Evolutionary conservation across 2,113 vertebrate species (phyloP), one percentile per base, ranked within the genome.

Genomic region (Rhinolophus ferrumequinum): DNA sequence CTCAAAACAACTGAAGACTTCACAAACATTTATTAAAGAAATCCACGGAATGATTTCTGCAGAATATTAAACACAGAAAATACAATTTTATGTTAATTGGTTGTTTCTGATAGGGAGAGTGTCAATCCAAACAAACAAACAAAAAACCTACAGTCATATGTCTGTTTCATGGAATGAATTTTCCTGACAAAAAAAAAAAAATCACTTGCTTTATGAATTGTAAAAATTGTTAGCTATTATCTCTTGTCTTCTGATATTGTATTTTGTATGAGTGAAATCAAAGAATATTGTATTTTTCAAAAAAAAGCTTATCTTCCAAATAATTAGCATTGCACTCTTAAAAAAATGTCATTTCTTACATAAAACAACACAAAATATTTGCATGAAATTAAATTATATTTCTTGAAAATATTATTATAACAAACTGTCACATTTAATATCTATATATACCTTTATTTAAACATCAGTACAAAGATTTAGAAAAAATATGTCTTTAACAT

Each of bases 181-280:
- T 88, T 95, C 93, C 84, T 47, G 70, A 64, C 26, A 28, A 76
- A 93, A 76, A 93, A 47, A 50, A 89, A 97, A 47, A 50, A 89
- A 94, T 26, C 1, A 38, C 3, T 75, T 97, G 21, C 8, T 80
- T 89, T 90, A 56, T 84, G 26, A 92, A 87, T 52, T 80, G 58
- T 79, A 62, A 28, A 21, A 6, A 58, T 5, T 72, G 6, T 80
- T 89, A 76, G 9, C 24, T 73, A 66, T 30, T 89, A 38, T 38
- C 11, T 60, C 15, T 95, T 77, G 72, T 54, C 9, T 94, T 95
- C 18, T 69, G 2, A 52, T 35, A 69, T 8, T 85, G 13, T 47
- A 82, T 67, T 94, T 64, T 88, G 5, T 89, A 41, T 26, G 26
- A 33, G 2, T 86, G 3, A 70, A 82, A 81, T 82, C 54, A 85